Percentiles rank a stretch among this genome's conserved stretches.
phyloP scores from a whole-genome alignment of 1,140 invertebrate species.

The Cherax destructor region DNA sequence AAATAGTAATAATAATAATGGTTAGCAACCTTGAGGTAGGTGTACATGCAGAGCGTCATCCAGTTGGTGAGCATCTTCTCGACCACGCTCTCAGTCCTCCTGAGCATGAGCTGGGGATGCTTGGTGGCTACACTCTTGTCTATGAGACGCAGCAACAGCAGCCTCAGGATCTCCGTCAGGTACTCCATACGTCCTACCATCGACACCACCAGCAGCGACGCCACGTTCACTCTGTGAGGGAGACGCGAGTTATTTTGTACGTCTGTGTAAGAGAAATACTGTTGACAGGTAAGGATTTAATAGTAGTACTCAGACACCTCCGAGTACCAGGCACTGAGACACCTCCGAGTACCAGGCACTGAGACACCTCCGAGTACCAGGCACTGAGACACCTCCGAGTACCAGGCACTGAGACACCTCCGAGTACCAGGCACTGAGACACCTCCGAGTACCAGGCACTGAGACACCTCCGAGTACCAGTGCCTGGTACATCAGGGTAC shows the following conservation, averaged over 20 bases:
- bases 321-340: no score
- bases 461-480: no score
- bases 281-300: no score
- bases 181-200: conserved; percentile 98
- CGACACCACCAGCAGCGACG: conserved; percentile 93
- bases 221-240: conserved; percentile 87
- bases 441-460: no score
- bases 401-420: no score
- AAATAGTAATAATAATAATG: background rate
- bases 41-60: conserved; percentile 98
- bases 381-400: no score
- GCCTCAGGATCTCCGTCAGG: conserved; percentile 93
- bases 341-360: no score
- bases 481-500: no score
- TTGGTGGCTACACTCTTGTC: conserved; percentile 93
- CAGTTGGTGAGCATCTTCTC: conserved; percentile 99
- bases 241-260: background rate
- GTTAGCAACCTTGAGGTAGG: conserved; percentile 81
- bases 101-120: conserved; percentile 94
- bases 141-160: conserved; percentile 89
- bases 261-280: no score
- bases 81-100: conserved; percentile 97
- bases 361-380: no score
- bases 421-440: no score
- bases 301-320: no score